These are phyloP conservation scores for Monopis laevigella DNA, from an alignment of 2,888 invertebrate genomes.

Conservation along the genomic window DNA sequence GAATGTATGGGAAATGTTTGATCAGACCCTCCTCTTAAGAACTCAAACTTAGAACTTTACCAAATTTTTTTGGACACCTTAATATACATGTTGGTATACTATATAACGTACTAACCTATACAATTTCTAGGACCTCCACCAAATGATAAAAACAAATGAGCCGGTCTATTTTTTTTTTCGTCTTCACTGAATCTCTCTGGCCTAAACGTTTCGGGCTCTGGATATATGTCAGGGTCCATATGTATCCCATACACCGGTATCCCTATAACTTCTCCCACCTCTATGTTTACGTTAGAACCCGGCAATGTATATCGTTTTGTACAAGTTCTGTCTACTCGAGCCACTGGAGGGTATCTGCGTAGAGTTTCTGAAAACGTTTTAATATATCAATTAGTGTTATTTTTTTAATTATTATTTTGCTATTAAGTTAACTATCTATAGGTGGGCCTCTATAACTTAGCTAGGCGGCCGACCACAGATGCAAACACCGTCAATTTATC, in stretches of 20 bases:
- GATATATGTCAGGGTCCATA: slow-evolving; percentile 62
- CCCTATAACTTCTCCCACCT: slow-evolving; percentile 50
- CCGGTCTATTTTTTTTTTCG: slow-evolving; percentile 53
- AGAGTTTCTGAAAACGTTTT: slow-evolving; percentile 62
- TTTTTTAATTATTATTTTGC: too few relatives aligned
- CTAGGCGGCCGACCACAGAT: too few relatives aligned
- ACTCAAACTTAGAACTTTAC: too few relatives aligned
- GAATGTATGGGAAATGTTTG: too few relatives aligned
- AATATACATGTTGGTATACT: too few relatives aligned
- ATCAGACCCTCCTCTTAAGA: too few relatives aligned
- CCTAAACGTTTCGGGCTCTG: slow-evolving; percentile 59
- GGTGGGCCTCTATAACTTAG: too few relatives aligned
- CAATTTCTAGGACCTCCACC: slow-evolving; percentile 63
- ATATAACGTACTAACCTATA: slow-evolving; percentile 42
- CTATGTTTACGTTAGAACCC: slow-evolving; percentile 44
- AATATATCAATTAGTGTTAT: too few relatives aligned
- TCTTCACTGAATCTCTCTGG: slow-evolving; percentile 66
- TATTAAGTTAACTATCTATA: too few relatives aligned
- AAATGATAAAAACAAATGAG: slow-evolving; percentile 62
- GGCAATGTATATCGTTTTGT: slow-evolving; percentile 63
- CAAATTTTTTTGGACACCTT: too few relatives aligned
- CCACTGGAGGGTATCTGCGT: slow-evolving; percentile 65
- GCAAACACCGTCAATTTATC: too few relatives aligned
- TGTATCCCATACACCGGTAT: slow-evolving; percentile 61
- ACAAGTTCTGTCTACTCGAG: slow-evolving; percentile 60